Percentiles rank a stretch among this genome's conserved stretches.
Evolutionary conservation across 2,888 invertebrate genomes (phyloP).

Genomic region (Cataglyphis rosenhaueri): DNA sequence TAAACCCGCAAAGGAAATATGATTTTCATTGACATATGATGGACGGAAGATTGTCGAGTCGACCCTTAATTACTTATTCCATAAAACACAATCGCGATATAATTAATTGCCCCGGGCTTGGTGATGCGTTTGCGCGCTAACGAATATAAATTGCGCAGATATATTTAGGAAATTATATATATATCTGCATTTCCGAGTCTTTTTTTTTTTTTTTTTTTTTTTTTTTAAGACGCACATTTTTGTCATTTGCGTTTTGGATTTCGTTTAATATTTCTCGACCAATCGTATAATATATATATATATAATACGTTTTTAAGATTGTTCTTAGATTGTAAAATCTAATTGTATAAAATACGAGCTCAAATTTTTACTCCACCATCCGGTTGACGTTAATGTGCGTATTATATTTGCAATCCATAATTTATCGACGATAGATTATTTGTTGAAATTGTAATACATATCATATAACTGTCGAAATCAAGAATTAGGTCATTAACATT

Average conservation of each 20-base stretch:
- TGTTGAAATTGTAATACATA: not conserved
- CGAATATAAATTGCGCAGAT: not conserved
- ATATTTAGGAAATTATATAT: not conserved
- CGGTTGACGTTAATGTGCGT: conserved; percentile 17
- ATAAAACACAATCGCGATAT: conserved; percentile 48
- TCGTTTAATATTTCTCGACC: conserved; percentile 19
- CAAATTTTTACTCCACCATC: conserved; percentile 12
- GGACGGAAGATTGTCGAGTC: conserved; percentile 54
- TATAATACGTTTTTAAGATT: not conserved
- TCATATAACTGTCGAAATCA: conserved; percentile 11
- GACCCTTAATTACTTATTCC: conserved; percentile 75
- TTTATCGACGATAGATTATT: conserved; percentile 8
- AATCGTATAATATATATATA: not conserved
- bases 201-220: not conserved
- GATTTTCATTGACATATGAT: conserved; percentile 65
- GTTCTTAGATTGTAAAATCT: not conserved
- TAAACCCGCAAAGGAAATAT: conserved; percentile 72
- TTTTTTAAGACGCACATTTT: not conserved
- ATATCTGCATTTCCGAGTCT: not conserved
- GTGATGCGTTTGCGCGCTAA: conserved; percentile 67
- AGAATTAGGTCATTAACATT: conserved; percentile 11
- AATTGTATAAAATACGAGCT: conserved; percentile 10
- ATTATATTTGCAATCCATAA: not conserved
- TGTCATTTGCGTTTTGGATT: not conserved
- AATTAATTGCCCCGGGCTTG: conserved; percentile 74